Base-by-base conservation (phyloP, 2,113 vertebrate species). In the Saccopteryx bilineata region DNA sequence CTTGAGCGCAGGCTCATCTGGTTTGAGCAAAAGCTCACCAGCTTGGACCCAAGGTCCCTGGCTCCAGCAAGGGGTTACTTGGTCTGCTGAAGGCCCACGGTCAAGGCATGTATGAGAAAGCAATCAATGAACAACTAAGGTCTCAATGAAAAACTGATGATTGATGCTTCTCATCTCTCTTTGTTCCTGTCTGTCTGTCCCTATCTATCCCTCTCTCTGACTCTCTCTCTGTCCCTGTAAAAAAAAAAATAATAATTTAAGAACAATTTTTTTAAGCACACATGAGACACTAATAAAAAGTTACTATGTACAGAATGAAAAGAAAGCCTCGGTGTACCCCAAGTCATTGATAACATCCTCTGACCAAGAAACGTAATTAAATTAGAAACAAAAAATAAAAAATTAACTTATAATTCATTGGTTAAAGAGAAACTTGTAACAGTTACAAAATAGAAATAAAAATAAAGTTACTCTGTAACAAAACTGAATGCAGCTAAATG, bases 291-390 rank as follows among this genome's bases (percentile, higher is more conserved):
- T 50, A 87, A 72, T 18, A 26, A 69, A 76, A 33, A 87, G 65
- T 65, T 48, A 46, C 60, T 60, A 80, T 52, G 15, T 66, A 39
- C 15, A 74, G 50, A 15, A 87, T 26, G 50, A 65, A 46, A 23
- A 26, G 60, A 61, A 87, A 80, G 4, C 46, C 24, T 92, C 58
- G 52, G 46, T 39, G 39, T 66, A 69, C 78, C 63, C 10, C 52
- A 95, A 76, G 63, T 21, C 76, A 76, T 21, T 66, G 17, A 24
- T 26, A 46, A 82, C 4, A 83, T 71, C 3, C 24, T 83, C 76
- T 76, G 78, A 52, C 28, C 50, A 68, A 91, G 87, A 66, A 80
- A 58, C 56, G 66, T 15, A 91, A 86, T 91, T 65, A 63, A 71
- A 31, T 52, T 63, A 81, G 46, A 87, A 63, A 80, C 31, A 87